Evolutionary conservation across 1,140 invertebrate genomes (phyloP).

Genomic region (Macrotrachela quadricornifera): DNA sequence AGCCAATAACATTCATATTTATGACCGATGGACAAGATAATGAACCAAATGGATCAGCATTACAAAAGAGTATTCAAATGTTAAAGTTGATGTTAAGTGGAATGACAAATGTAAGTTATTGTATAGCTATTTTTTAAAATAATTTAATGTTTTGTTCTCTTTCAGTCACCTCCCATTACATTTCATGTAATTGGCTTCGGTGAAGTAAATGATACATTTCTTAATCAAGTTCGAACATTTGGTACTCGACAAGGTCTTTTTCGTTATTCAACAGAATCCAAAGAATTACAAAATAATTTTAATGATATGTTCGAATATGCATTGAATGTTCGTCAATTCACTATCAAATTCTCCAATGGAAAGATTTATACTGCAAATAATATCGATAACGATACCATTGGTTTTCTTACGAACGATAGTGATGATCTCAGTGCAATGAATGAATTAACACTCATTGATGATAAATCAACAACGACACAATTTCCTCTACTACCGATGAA

Average conservation of each 20-base stretch:
- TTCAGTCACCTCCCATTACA: neutral
- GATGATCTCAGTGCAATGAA: neutral
- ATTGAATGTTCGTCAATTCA: neutral
- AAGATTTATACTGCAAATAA: conserved; percentile 1
- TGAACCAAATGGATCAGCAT: neutral
- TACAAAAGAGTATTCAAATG: neutral
- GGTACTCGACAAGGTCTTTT: neutral
- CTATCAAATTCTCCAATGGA: neutral
- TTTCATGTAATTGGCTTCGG: conserved; percentile 3
- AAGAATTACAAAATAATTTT: conserved; percentile 1
- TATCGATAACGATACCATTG: neutral
- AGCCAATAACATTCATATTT: conserved; percentile 3
- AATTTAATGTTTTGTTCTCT: neutral
- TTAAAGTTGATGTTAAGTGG: neutral
- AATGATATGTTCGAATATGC: conserved; percentile 4
- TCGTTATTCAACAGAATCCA: conserved; percentile 2
- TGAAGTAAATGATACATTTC: neutral
- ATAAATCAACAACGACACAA: neutral
- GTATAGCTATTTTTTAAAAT: no score
- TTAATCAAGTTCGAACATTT: neutral
- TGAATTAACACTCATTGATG: neutral
- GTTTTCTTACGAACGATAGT: neutral
- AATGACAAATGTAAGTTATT: no score
- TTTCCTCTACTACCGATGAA: neutral
- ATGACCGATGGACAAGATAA: conserved; percentile 1